Conservation (phyloP, 1,140 invertebrate species). For the Euschistus heros region DNA sequence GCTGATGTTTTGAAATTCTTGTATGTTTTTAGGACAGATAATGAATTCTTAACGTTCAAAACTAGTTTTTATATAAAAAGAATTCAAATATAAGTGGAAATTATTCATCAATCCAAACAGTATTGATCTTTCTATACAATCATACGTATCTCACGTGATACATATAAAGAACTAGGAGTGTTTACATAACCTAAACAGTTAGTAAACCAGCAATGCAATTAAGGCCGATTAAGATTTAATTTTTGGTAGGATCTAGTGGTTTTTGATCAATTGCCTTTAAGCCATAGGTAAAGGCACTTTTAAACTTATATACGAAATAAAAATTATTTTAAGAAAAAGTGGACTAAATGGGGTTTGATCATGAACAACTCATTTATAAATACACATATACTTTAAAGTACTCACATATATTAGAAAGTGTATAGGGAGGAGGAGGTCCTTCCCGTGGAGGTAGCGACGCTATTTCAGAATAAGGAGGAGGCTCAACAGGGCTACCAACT, state of each 20-base stretch:
- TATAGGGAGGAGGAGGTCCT: conserved; percentile 45
- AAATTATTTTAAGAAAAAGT: not conserved
- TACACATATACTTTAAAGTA: not conserved
- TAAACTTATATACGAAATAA: not conserved
- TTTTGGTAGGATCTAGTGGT: too few relatives aligned
- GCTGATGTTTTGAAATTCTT: too few relatives aligned
- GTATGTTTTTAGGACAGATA: too few relatives aligned
- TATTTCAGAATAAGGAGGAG: conserved; percentile 46
- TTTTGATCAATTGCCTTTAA: too few relatives aligned
- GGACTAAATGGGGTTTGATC: not conserved
- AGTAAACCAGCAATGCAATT: not conserved
- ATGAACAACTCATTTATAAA: not conserved
- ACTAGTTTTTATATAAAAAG: too few relatives aligned
- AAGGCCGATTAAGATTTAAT: not conserved
- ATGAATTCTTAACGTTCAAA: too few relatives aligned
- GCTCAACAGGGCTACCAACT: conserved; percentile 36
- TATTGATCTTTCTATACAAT: too few relatives aligned
- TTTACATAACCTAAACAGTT: not conserved
- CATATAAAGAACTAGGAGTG: not conserved
- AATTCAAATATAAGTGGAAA: too few relatives aligned
- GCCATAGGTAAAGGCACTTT: too few relatives aligned
- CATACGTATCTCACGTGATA: too few relatives aligned
- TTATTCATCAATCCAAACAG: too few relatives aligned
- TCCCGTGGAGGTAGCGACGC: conserved; percentile 38
- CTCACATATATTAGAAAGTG: not conserved